These are phyloP conservation scores for Alectoris magna DNA, from an alignment of 2,797 vertebrate genomes.

Conservation along the genomic window DNA sequence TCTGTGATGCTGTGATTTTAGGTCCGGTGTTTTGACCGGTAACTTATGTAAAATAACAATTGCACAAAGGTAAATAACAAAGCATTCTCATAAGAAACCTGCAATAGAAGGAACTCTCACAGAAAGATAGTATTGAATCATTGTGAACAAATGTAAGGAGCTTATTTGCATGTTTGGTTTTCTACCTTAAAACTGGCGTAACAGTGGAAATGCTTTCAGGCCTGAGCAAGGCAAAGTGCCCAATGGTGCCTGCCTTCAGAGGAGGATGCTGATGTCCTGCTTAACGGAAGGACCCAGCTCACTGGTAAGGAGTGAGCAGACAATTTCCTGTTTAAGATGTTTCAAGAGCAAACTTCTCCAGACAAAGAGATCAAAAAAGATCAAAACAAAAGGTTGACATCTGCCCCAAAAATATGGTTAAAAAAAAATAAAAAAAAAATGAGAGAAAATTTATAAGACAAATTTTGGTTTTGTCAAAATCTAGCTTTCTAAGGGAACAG, in stretches of 20 bases:
- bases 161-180: background rate
- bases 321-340: background rate
- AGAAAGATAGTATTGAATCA: background rate
- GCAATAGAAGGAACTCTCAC: background rate
- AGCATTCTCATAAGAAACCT: background rate
- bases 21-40: background rate
- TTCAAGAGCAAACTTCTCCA: background rate
- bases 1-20: background rate
- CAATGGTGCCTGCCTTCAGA: background rate
- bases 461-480: background rate
- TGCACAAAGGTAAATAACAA: background rate
- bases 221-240: background rate
- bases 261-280: background rate
- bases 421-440: too few relatives aligned
- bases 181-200: background rate
- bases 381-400: background rate
- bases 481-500: background rate
- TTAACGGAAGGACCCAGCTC: background rate
- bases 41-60: background rate
- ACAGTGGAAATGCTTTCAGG: background rate
- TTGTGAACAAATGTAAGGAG: background rate
- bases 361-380: background rate
- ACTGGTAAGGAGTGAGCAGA: fast-evolving
- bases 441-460: background rate
- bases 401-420: too few relatives aligned